Base-by-base conservation (phyloP, 2,797 vertebrate species). In the Poeciliopsis gracilis region DNA sequence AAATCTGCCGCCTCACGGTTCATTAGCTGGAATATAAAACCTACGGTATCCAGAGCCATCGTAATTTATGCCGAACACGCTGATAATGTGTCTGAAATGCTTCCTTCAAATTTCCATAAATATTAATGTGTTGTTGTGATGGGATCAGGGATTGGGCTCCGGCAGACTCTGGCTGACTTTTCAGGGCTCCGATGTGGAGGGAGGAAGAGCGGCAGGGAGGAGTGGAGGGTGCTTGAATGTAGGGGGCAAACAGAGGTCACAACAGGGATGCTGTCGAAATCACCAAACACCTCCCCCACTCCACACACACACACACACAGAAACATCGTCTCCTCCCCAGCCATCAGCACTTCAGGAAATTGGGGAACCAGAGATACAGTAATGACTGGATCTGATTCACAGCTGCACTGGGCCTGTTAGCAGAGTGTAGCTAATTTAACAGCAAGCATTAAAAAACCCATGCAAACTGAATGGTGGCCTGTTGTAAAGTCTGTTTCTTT, bases 181-280 rank as follows among this genome's bases (percentile, higher is more conserved):
- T 79, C 84, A 59, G 53, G 53, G 74, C 84, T 81, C 45, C 25
- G 80, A 49, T 16, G 20, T 41, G 33, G 46, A 51, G 20, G 41
- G 49, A 77, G 86, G 73, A 66, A n/a, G 76, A 78, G 79, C 77
- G 16, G 69, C 82, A 81, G 45, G 78, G 78, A 72, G 71, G 84
- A 80, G 82, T 76, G 85, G 84, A 87, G 81, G 83, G 77, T 45
- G 89, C 87, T 90, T 91, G 90, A 92, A 90, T 47, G 78, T 20
- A 53, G 86, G 87, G 94, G 94, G 95, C 92, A 95, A 86, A 84
- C 71, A 83, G 86, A 90, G 94, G 93, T 92, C 87, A 92, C 71
- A 57, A 78, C 66, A 73, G 80, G 90, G 90, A 90, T 90, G 86
- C 89, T 77, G 75, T 86, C 73, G 88, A 74, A 88, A 79, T 78